Evolutionary conservation across 2,888 invertebrate species (phyloP), one percentile per base, ranked within the genome.

Genomic region (Camponotus fellah): DNA sequence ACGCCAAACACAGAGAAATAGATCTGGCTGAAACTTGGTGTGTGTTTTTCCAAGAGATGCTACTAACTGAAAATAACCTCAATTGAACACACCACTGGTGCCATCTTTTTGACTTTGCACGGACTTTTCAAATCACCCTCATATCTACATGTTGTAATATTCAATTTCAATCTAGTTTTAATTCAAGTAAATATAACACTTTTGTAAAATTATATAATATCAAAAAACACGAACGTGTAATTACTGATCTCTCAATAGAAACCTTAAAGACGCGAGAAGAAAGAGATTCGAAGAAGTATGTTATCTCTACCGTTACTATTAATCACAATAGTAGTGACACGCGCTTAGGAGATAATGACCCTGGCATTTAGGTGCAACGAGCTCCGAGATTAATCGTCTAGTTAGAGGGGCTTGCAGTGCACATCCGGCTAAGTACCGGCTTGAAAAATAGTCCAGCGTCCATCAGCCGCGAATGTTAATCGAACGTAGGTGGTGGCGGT

Each of bases 361-460:
- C 74, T 53, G 69, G 56, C 81, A 62, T 77, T 89, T 87, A 86
- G 80, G 46, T 83, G 74, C 81, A 82, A 69, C 76, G 56, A 79
- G 68, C 68, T 65, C 40, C 40, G 77, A 87, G 88, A 88, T 88
- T 89, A 87, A 88, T 89, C 88, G 88, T n/a, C 85, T 46, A 72
- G 81, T 89, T 66, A 46, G 82, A 85, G 66, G 68, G 79, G 76
- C 83, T 89, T 85, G 89, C 66, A 58, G 66, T 60, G 81, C 85
- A 26, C 72, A 79, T 87, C 85, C 85, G 87, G 75, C 60, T 77
- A 49, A 65, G 66, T 82, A 66, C 40, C 66, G 56, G 40, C n/a
- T 81, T 81, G 53, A 71, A 82, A 81, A 82, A 79, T 71, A 71
- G 49, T 72, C 46, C 69, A 62, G 77, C 76, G 80, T 65, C 82